Percentiles rank a stretch among this genome's conserved stretches.
Conservation (phyloP, 2,113 vertebrate species). For the Corvus moneduloides region DNA sequence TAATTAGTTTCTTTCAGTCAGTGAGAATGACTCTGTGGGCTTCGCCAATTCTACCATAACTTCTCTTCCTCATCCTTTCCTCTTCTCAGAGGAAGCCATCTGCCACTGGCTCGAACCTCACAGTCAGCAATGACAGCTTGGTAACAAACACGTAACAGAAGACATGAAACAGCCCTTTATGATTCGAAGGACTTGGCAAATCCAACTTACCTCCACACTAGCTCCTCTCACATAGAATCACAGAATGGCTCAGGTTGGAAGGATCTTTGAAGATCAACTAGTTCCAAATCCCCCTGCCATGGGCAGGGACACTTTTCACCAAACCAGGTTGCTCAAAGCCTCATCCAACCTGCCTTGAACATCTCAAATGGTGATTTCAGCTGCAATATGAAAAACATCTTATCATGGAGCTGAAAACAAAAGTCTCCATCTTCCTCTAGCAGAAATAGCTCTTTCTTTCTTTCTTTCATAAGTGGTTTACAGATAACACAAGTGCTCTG, state of each 20-base stretch:
- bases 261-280: background rate
- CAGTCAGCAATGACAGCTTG: background rate
- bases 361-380: background rate
- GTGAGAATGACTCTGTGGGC: rapidly evolving
- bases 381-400: rapidly evolving
- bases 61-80: background rate
- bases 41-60: background rate
- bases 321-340: background rate
- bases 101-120: background rate
- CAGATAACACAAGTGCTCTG: background rate
- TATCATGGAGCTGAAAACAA: background rate
- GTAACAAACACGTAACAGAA: background rate
- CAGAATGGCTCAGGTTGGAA: background rate
- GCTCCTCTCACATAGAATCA: background rate
- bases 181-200: background rate
- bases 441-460: background rate
- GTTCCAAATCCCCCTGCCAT: background rate
- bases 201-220: background rate
- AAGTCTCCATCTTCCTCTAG: background rate
- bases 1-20: background rate
- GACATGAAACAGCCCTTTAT: background rate
- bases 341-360: background rate
- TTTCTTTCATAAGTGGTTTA: background rate
- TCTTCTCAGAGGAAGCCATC: background rate
- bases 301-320: background rate